These are phyloP conservation scores for Steinernema feltiae DNA, from an alignment of 1,140 invertebrate genomes.

Conservation along the genomic window DNA sequence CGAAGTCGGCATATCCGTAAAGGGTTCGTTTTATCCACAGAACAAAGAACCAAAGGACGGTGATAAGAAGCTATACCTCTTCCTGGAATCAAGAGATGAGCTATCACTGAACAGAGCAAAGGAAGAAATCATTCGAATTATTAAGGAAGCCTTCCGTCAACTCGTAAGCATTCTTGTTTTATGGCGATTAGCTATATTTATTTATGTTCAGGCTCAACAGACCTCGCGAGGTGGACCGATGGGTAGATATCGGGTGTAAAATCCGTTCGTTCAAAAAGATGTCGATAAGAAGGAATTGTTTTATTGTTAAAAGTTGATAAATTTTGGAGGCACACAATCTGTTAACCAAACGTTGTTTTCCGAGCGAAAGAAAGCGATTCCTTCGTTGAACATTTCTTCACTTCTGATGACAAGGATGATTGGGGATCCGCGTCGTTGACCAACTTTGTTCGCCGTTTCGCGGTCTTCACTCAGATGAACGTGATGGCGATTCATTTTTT, in stretches of 20 bases:
- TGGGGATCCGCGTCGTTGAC: neutral
- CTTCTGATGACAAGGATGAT: neutral
- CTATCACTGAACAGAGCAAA: constrained; percentile 94
- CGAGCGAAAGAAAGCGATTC: neutral
- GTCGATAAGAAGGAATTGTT: neutral
- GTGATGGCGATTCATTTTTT: constrained; percentile 1
- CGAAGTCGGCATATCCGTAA: constrained; percentile 92
- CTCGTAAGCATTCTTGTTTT: constrained; percentile 19
- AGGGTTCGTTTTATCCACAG: constrained; percentile 87
- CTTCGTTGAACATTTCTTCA: neutral
- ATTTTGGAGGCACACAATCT: neutral
- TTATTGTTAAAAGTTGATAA: neutral
- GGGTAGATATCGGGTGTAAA: constrained; percentile 14
- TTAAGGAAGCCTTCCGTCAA: constrained; percentile 73
- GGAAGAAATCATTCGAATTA: constrained; percentile 90
- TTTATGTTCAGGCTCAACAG: constrained; percentile 18
- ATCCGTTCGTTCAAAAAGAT: neutral
- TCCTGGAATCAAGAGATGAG: constrained; percentile 97
- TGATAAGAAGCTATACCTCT: constrained; percentile 90
- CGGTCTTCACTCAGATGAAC: constrained; percentile 4
- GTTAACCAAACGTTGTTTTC: neutral
- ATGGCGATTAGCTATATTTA: constrained; percentile 1
- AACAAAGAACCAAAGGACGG: constrained; percentile 78
- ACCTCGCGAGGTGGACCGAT: constrained; percentile 17
- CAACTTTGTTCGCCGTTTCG: neutral